Evolutionary conservation across 2,888 invertebrate genomes (phyloP), one percentile per base, ranked within the genome.

Genomic region (Cantharis rufa): DNA sequence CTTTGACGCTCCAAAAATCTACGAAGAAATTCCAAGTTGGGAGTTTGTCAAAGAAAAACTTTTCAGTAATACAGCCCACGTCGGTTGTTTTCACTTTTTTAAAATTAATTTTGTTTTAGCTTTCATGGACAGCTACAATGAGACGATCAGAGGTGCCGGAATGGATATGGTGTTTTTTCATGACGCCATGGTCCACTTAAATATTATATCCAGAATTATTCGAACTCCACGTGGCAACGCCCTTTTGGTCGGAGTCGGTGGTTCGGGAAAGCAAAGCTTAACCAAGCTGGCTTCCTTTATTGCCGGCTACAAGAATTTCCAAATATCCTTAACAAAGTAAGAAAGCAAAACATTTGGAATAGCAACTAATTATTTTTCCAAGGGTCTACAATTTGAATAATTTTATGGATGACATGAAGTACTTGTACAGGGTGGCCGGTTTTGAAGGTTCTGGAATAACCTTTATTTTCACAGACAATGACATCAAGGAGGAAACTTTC

Each of bases 391-490:
- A 93, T 85, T 91, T 93, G 0, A 91, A 89, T 75, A 97, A 96
- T 87, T 91, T 97, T 80, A 92, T 95, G 90, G 97, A 97, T 11
- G 97, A 97, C 84, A 91, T 97, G 79, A 96, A 96, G 85, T 90
- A 91, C 82, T 87, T 97, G 76, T 97, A 96, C 85, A 91, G 94
- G 69, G 90, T 92, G 1, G 93, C 96, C n/a, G 97, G 96, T 0
- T 88, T 92, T 11, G 91, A 93, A 82, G 94, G 94, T 0, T 88
- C 89, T 74, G 96, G 96, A 7, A 92, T 96, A 28, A 92, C 95
- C 0, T 97, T 97, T 83, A 94, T 97, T 83, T 96, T 97, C 85
- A 96, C 96, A 5, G 97, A 97, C 85, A 97, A 96, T 84, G 97
- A 97, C 84, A 95, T 97, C 74, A 97, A 96, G 86, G 96, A 97